phyloP scores from a whole-genome alignment of 2,797 vertebrate genomes.

The Danio aesculapii region DNA sequence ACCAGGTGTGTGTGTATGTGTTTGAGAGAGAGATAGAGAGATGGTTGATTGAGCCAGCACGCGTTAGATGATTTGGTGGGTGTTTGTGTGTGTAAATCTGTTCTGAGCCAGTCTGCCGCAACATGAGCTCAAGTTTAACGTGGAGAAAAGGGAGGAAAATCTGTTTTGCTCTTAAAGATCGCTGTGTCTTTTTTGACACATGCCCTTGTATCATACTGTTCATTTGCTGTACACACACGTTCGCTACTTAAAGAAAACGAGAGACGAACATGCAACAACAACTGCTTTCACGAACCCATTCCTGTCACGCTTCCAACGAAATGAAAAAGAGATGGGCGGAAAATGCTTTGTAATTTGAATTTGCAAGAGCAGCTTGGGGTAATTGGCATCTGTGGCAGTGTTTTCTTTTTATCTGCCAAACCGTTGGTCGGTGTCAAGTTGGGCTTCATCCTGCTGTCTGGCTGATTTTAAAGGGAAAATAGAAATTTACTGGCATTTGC shows the following conservation, averaged over 20 bases:
- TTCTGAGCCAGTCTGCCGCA: constrained; percentile 37
- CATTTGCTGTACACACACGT: constrained; percentile 35
- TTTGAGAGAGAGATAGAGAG: constrained; percentile 26
- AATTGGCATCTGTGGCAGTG: constrained; percentile 30
- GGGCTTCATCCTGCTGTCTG: constrained; percentile 35
- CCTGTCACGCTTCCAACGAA: constrained; percentile 4
- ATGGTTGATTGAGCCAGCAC: constrained; percentile 49
- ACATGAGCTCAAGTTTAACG: constrained; percentile 55
- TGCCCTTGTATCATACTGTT: constrained; percentile 31
- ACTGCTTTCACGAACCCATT: constrained; percentile 16
- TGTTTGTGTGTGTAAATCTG: constrained; percentile 41
- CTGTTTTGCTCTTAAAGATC: neutral
- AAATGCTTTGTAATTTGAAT: constrained; percentile 23
- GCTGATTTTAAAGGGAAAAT: constrained; percentile 53
- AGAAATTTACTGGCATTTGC: constrained; percentile 46
- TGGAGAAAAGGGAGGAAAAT: constrained; percentile 43
- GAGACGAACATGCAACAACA: neutral
- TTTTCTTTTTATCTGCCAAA: constrained; percentile 50
- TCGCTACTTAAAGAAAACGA: too few species aligned
- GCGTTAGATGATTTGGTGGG: constrained; percentile 39
- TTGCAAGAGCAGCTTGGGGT: constrained; percentile 35
- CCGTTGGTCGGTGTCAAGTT: constrained; percentile 32
- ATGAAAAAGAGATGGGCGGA: neutral
- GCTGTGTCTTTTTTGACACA: neutral
- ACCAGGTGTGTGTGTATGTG: constrained; percentile 38